Percentiles rank a stretch among this genome's conserved stretches.
Conservation (phyloP, 1,140 invertebrate species). For the Trichonephila clavipes region DNA sequence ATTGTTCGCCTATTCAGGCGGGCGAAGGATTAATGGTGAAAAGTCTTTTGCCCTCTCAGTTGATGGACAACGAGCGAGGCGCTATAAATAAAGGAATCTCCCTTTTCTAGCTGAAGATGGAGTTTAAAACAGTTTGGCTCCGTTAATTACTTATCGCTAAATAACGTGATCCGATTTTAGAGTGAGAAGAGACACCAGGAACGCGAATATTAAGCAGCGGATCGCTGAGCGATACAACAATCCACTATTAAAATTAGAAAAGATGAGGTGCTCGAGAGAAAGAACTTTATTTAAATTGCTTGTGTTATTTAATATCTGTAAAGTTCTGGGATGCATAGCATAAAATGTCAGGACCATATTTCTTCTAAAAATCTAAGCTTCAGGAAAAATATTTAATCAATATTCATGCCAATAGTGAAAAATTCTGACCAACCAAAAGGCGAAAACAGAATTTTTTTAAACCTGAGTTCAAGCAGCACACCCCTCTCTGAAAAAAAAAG, state of each 20-base stretch:
- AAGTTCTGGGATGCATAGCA: no score
- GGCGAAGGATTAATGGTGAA: conserved; percentile 48
- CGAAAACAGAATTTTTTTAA: no score
- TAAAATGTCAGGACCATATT: no score
- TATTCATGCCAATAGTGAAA: no score
- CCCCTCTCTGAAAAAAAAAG: no score
- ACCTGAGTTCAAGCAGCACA: no score
- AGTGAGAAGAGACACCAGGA: neutral
- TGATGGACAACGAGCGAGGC: conserved; percentile 6
- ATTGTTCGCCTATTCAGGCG: conserved; percentile 56
- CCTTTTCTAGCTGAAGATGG: neutral
- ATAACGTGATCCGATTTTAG: neutral
- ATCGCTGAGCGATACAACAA: neutral
- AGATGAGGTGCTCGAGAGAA: neutral
- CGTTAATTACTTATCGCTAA: neutral
- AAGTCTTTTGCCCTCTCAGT: neutral
- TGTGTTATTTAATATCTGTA: no score
- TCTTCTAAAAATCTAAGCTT: no score
- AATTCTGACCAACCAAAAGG: no score
- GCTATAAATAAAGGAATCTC: conserved; percentile 31
- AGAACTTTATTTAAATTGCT: no score
- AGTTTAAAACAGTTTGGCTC: neutral
- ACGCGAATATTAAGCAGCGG: no score
- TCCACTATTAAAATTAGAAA: neutral
- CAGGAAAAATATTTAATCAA: no score